Evolutionary conservation across 2,888 invertebrate species (phyloP).

Genomic region (Tholera decimalis): DNA sequence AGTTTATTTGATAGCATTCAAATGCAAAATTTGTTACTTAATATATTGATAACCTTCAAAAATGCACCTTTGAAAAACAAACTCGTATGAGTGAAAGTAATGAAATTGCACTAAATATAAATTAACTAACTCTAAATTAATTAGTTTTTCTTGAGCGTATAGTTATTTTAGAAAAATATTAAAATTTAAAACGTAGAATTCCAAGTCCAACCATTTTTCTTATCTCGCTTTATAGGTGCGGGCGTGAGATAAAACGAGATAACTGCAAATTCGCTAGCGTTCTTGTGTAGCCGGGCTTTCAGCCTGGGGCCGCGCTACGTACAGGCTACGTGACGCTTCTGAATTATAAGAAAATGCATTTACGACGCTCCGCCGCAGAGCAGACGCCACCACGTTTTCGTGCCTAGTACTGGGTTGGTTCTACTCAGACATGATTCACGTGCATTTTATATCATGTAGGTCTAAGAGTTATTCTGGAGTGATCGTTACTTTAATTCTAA

Average conservation of each 20-base stretch:
- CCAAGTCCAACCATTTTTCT: slow-evolving; percentile 76
- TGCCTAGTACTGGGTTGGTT: slow-evolving; percentile 78
- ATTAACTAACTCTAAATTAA: slow-evolving; percentile 8
- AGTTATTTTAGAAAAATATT: slow-evolving; percentile 6
- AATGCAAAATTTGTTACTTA: neutral
- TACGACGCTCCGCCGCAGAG: slow-evolving; percentile 82
- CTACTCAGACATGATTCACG: slow-evolving; percentile 77
- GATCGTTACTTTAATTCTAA: neutral
- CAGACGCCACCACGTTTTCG: slow-evolving; percentile 80
- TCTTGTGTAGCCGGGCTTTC: slow-evolving; percentile 80
- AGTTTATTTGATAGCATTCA: neutral
- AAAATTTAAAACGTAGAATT: slow-evolving; percentile 30
- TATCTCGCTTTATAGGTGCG: slow-evolving; percentile 83
- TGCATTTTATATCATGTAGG: slow-evolving; percentile 69
- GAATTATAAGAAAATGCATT: slow-evolving; percentile 91
- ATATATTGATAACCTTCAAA: slow-evolving; percentile 8
- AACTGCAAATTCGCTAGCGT: slow-evolving; percentile 89
- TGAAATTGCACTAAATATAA: slow-evolving; percentile 14
- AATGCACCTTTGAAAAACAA: neutral
- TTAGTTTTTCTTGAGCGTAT: neutral
- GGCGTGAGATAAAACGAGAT: slow-evolving; percentile 86
- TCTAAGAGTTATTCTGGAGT: slow-evolving; percentile 29
- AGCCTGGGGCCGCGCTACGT: slow-evolving; percentile 78
- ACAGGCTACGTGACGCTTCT: slow-evolving; percentile 88
- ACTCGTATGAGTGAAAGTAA: slow-evolving; percentile 13